Evolutionary conservation across 2,888 invertebrate species (phyloP).

Genomic region (Seira musarum): DNA sequence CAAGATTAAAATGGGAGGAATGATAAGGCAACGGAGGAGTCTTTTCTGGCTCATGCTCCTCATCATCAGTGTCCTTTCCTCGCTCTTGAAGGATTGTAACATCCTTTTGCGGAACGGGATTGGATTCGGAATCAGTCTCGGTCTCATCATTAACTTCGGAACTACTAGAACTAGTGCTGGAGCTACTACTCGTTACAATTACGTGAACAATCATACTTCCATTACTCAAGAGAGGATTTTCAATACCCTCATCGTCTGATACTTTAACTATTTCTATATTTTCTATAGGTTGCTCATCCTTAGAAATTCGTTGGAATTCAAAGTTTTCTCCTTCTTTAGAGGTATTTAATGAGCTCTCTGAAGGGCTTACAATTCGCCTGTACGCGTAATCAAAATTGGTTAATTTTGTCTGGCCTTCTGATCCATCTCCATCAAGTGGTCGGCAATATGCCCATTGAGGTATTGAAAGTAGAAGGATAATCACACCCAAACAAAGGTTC

Average conservation of each 20-base stretch:
- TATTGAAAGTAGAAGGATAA: conserved; percentile 30
- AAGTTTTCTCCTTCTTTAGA: conserved; percentile 27
- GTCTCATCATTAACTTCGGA: conserved; percentile 17
- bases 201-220: conserved; percentile 67
- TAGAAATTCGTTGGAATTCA: conserved; percentile 23
- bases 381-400: not conserved
- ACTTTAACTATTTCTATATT: conserved; percentile 29
- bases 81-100: not conserved
- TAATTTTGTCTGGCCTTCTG: conserved; percentile 1
- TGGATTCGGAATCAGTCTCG: conserved; percentile 48
- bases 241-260: conserved; percentile 1
- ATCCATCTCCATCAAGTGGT: conserved; percentile 21
- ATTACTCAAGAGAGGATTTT: conserved; percentile 28
- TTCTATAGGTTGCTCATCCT: conserved; percentile 13
- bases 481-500: conserved; percentile 31
- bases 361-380: not conserved
- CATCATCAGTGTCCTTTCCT: not conserved
- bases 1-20: not conserved
- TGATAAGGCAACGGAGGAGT: not conserved
- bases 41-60: not conserved
- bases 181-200: conserved; percentile 62
- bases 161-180: conserved; percentile 40
- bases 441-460: conserved; percentile 24
- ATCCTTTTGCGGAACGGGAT: conserved; percentile 14
- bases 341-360: too few relatives aligned